These are phyloP conservation scores for Tauraco erythrolophus DNA, from an alignment of 2,113 vertebrate species.

Conservation along the genomic window DNA sequence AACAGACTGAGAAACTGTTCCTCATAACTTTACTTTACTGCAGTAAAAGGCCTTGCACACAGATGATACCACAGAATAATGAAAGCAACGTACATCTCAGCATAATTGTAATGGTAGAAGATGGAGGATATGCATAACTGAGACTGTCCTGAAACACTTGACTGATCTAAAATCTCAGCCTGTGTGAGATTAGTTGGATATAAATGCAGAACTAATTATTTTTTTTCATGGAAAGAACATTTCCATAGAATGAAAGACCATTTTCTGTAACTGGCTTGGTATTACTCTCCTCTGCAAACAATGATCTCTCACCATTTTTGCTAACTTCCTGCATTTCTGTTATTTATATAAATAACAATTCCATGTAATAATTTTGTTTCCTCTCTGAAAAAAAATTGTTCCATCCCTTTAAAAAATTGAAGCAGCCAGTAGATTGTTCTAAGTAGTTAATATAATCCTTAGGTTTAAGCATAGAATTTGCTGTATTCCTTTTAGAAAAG, in stretches of 20 bases:
- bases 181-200: not conserved
- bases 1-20: not conserved
- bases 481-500: not conserved
- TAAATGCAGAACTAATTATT: not conserved
- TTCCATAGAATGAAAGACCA: not conserved
- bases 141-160: not conserved
- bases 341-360: not conserved
- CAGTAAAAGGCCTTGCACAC: not conserved
- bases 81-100: not conserved
- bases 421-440: rapidly evolving
- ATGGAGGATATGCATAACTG: rapidly evolving
- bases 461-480: not conserved
- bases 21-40: not conserved
- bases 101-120: not conserved
- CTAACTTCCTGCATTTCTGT: not conserved
- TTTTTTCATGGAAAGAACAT: constrained; percentile 17
- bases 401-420: not conserved
- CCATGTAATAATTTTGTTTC: not conserved
- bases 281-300: not conserved
- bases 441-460: not conserved
- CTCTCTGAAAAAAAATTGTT: not conserved
- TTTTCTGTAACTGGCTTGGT: not conserved
- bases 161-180: not conserved
- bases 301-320: not conserved
- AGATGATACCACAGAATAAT: not conserved